Evolutionary conservation across 2,888 invertebrate genomes (phyloP), one percentile per base, ranked within the genome.

Genomic region (Epistrophe eligans): DNA sequence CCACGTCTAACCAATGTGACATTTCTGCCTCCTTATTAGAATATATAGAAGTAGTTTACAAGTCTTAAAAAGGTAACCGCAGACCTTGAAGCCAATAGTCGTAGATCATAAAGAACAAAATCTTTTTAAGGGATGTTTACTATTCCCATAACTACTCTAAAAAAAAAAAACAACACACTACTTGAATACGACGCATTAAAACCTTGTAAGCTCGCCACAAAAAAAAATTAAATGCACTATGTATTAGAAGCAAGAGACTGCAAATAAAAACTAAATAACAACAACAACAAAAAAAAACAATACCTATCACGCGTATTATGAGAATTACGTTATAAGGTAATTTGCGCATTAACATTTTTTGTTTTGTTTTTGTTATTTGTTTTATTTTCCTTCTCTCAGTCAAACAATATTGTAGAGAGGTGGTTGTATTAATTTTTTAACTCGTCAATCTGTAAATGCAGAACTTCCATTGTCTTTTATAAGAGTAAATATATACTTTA

Each of bases 311-410:
- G 87, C 84, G 57, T 77, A 55, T 60, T 77, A 55, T 60, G 64
- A 64, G 24, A 60, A 77, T 64, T 85, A 71, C 82, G 82, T 79
- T 87, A 57, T 76, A 83, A 74, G 52, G 66, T 50, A 72, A 79
- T 87, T 76, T 83, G 64, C 83, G 87, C 83, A 83, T 83, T 76
- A 72, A 45, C 52, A 71, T 66, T 72, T 58, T 67, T 66, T 48
- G 11, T 50, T 66, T 66, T 66, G 32, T 32, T 50, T 50, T 52
- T 38, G 11, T 76, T 15, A 38, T 35, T 0, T 28, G 52, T 45
- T 66, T 70, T 43, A 57, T 80, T 32, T 64, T 15, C 17, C 32
- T 24, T 62, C 40, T 43, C 24, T 13, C 17, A 7, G 28, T 11
- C 32, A 74, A 48, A 66, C 32, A 55, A 71, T n/a, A n/a, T 83